Base-by-base conservation (phyloP, 1,140 invertebrate species). In the Cephus cinctus region DNA sequence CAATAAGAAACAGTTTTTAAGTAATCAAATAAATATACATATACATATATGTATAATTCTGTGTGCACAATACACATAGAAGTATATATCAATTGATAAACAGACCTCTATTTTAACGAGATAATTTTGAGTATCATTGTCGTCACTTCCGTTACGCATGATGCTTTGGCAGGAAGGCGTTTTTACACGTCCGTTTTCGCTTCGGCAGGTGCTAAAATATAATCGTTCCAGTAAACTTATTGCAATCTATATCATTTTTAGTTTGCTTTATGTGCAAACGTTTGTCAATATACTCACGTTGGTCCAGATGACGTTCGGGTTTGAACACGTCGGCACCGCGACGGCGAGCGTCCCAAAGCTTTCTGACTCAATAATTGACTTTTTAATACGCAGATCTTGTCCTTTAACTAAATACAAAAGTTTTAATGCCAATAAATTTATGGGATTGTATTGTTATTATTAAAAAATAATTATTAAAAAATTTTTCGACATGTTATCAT, bases 361-460 rank as follows among this genome's bases (percentile, higher is more conserved):
- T 61, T 68, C 15, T 71, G 64, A 62, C 61, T 74, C 22, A 72
- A 32, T 34, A 77, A 45, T 49, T 77, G 73, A 60, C 54, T 74
- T 38, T 59, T 65, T 34, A 75, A 47, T 4, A 72, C 56, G 0
- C 35, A 31, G 6, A 75, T 57, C 61, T 75, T 74, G 19, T 74
- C 67, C 36, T 71, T 75, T 19, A 77, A 56, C 72, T 75, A 18
- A 54, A 52, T 52, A 32, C 25, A 27, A 27, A 27, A 27, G 25
- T 27, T n/a, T 8, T 27, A n/a, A n/a, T 8, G 6, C 25, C 25
- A 27, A 27, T n/a, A 27, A n/a, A 27, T 27, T 27, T 27, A n/a
- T 27, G 25, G 6, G 25, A 8, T 27, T 27, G 6, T 8, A 6
- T n/a, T n/a, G n/a, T n/a, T n/a, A n/a, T n/a, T n/a, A n/a, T n/a